Evolutionary conservation across 2,888 invertebrate genomes (phyloP).

Genomic region (Parnassius glacialis): DNA sequence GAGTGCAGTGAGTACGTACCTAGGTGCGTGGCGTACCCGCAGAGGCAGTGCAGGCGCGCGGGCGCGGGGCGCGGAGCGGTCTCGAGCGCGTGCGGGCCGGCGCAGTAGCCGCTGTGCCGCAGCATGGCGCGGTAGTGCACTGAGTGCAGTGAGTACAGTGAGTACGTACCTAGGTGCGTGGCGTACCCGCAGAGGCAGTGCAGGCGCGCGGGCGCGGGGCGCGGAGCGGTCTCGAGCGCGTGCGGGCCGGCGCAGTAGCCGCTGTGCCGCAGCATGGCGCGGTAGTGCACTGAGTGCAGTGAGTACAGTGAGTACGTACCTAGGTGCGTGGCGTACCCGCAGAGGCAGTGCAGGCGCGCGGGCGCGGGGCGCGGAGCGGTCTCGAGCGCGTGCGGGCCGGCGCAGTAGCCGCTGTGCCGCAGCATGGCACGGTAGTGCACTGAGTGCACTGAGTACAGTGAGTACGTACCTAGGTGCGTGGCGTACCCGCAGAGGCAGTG

Average conservation of each 20-base stretch:
- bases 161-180: constrained; percentile 12
- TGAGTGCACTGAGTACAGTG: constrained; percentile 43
- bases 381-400: too few relatives aligned
- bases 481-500: neutral
- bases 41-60: constrained; percentile 13
- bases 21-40: neutral
- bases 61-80: too few relatives aligned
- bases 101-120: too few relatives aligned
- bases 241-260: too few relatives aligned
- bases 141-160: neutral
- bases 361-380: too few relatives aligned
- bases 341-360: neutral
- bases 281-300: constrained; percentile 58
- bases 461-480: neutral
- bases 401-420: too few relatives aligned
- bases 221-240: neutral
- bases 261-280: too few relatives aligned
- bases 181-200: neutral
- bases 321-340: neutral
- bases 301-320: constrained; percentile 58
- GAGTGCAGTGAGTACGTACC: neutral
- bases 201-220: neutral
- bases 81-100: too few relatives aligned
- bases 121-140: too few relatives aligned
- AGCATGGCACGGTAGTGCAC: constrained; percentile 70